These are phyloP conservation scores for Lanius collurio DNA, from an alignment of 2,113 vertebrate genomes.

Conservation along the genomic window DNA sequence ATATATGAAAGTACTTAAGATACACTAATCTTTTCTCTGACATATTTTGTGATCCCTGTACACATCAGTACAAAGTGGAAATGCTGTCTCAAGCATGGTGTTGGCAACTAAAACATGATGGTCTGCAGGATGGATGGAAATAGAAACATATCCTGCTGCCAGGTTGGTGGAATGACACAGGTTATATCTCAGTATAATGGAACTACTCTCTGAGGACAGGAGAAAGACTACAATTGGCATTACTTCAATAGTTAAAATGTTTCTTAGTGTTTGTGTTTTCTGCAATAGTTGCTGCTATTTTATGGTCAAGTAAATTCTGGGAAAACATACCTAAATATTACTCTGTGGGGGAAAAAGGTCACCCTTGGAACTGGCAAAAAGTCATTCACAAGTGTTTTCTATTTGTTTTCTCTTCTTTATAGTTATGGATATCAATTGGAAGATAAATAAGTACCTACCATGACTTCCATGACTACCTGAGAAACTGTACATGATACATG, in stretches of 20 bases:
- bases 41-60: background rate
- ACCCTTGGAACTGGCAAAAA: background rate
- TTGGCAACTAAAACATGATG: background rate
- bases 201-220: background rate
- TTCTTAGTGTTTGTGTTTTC: background rate
- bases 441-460: background rate
- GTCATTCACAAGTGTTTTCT: background rate
- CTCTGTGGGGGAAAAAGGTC: background rate
- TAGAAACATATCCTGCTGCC: background rate
- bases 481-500: background rate
- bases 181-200: background rate
- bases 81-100: background rate
- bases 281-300: background rate
- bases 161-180: background rate
- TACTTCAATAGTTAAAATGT: background rate
- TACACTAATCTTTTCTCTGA: background rate
- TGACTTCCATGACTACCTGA: background rate
- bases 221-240: background rate
- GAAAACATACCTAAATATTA: background rate
- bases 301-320: background rate
- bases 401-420: background rate
- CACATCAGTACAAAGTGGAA: background rate
- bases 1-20: background rate
- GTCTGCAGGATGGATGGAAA: background rate
- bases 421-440: background rate